Conservation (phyloP, 2,888 invertebrate genomes). For the Drosophila helvetica region DNA sequence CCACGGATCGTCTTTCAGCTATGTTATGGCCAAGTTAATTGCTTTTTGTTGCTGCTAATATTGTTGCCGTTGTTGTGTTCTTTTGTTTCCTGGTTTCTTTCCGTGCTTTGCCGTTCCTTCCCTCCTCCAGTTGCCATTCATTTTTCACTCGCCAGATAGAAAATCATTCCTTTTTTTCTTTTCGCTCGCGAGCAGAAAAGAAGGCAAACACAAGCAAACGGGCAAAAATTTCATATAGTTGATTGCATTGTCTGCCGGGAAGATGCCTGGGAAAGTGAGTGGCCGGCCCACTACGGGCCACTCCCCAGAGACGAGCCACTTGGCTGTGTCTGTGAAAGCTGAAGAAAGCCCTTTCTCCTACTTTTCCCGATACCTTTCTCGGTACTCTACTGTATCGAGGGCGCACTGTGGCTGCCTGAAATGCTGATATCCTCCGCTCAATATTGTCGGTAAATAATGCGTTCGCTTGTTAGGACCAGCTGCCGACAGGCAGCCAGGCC, state of each 20-base stretch:
- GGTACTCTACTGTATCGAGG: background rate
- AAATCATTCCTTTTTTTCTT: slow-evolving; percentile 42
- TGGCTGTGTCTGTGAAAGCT: background rate
- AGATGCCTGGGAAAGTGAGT: slow-evolving; percentile 13
- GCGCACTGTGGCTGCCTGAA: slow-evolving; percentile 10
- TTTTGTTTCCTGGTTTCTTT: slow-evolving; percentile 19
- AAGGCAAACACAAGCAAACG: slow-evolving; percentile 41
- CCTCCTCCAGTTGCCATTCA: slow-evolving; percentile 21
- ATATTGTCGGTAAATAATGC: slow-evolving; percentile 52
- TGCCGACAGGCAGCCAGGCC: background rate
- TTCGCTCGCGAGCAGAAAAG: slow-evolving; percentile 10
- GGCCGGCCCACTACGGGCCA: background rate
- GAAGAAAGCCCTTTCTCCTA: background rate
- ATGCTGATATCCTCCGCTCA: slow-evolving; percentile 37
- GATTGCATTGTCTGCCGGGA: slow-evolving; percentile 47
- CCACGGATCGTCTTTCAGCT: background rate
- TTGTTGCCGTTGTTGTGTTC: slow-evolving; percentile 13
- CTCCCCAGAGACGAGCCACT: background rate
- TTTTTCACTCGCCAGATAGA: slow-evolving; percentile 44
- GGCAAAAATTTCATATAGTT: slow-evolving; percentile 51
- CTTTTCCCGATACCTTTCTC: too few relatives aligned
- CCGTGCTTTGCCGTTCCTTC: slow-evolving; percentile 11
- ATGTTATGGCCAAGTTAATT: slow-evolving; percentile 47
- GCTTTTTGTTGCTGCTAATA: slow-evolving; percentile 35
- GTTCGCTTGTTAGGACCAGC: slow-evolving; percentile 31